Base-by-base conservation (phyloP, 2,888 invertebrate genomes). In the Platycheirus albimanus region DNA sequence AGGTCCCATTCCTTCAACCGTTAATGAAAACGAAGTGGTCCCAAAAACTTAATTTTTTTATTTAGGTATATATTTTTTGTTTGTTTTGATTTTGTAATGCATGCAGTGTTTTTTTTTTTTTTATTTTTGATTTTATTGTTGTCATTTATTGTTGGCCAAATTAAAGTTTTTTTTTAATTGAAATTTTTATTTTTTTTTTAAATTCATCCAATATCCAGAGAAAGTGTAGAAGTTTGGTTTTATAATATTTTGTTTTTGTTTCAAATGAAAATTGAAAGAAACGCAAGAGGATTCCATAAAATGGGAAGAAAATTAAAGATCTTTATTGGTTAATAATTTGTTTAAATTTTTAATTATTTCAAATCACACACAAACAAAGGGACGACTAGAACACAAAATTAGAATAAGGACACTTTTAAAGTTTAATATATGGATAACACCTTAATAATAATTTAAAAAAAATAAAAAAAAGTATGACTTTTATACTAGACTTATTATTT, bases 1-100 rank as follows among this genome's bases (percentile, higher is more conserved):
- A 86, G 91, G 91, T 88, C 91, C 91, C 91, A 91, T 91, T 89
- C 91, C 90, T 90, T 91, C 91, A 90, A 90, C 90, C 89, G 90
- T 89, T 87, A 91, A 90, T 87, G 91, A 90, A 87, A 90, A 91
- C 89, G 91, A 90, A 88, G 90, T 91, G 87, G 90, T 90, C 88
- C 90, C 90, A 90, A 90, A 91, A 86, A 90, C 90, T 91, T 90
- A 87, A 87, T 87, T 88, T 87, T 86, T 77, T 76, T 84, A 74
- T 85, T 75, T 86, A 84, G n/a, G n/a, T n/a, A n/a, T 84, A 86
- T 86, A 85, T 85, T 85, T 74, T 81, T 77, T 86, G 58, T 78
- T 81, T 74, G 47, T 75, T 85, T 76, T 69, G 49, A 36, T 76
- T 83, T 85, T 83, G 52, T 77, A 84, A 86, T 75, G 70, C 83